Percentiles rank a stretch among this genome's conserved stretches.
Evolutionary conservation across 1,140 invertebrate species (phyloP).

Genomic region (Saccostrea cuccullata): DNA sequence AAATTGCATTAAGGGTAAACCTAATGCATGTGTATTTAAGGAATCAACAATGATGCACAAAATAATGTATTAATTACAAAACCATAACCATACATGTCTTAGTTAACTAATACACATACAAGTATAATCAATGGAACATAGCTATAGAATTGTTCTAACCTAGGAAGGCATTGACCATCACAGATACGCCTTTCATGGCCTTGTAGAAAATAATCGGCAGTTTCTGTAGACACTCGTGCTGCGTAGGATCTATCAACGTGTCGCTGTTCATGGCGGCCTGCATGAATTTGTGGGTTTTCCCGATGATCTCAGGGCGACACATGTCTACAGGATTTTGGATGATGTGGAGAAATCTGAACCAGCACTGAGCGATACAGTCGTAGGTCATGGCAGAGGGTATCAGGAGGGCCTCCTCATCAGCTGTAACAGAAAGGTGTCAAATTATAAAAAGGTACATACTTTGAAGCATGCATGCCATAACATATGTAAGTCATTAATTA

Average conservation of each 20-base stretch:
- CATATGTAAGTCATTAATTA: background rate
- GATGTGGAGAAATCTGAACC: slow-evolving; percentile 95
- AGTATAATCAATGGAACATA: too few relatives aligned
- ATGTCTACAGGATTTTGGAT: slow-evolving; percentile 96
- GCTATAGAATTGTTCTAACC: slow-evolving; percentile 82
- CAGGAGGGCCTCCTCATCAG: slow-evolving; percentile 89
- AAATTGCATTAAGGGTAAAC: background rate
- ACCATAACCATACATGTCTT: too few relatives aligned
- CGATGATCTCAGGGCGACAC: slow-evolving; percentile 90
- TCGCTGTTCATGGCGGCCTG: slow-evolving; percentile 79
- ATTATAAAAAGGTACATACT: background rate
- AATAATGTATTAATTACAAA: too few relatives aligned
- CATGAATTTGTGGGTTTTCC: slow-evolving; percentile 91
- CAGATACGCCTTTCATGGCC: slow-evolving; percentile 94
- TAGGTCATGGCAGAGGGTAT: slow-evolving; percentile 90
- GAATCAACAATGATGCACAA: too few relatives aligned
- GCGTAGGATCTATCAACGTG: slow-evolving; percentile 87
- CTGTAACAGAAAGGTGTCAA: slow-evolving; percentile 77
- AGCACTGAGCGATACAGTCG: slow-evolving; percentile 94
- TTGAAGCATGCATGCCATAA: background rate
- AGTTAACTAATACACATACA: too few relatives aligned
- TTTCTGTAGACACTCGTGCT: slow-evolving; percentile 91
- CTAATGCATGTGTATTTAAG: too few relatives aligned
- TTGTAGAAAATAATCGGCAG: slow-evolving; percentile 94
- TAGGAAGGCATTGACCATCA: slow-evolving; percentile 96